Base-by-base conservation (phyloP, 2,888 invertebrate genomes). In the Phania funesta region DNA sequence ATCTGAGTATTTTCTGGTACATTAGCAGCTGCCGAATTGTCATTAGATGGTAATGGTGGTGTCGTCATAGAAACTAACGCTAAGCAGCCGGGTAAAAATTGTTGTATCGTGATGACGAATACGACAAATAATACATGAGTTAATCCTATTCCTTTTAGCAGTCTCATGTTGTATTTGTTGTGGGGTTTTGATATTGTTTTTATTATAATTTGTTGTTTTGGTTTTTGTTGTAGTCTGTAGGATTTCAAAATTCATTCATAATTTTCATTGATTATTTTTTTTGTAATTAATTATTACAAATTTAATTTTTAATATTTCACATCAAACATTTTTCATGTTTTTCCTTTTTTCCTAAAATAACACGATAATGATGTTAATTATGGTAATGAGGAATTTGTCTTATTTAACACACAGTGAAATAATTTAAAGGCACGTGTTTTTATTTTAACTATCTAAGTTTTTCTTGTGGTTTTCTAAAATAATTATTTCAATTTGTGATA, bases 61-160 rank as follows among this genome's bases (percentile, higher is more conserved):
- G 82, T 82, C 74, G 60, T 65, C 29, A 82, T 65, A 65, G 79
- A 82, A 67, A 68, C 46, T 62, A 81, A 77, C 54, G 82, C 78
- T 41, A 58, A 54, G 16, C 76, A 81, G 76, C 60, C 50, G 50
- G 38, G 58, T 26, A 73, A 58, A 56, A 38, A 18, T 48, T 60
- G 22, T 54, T 74, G 74, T 64, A 70, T 58, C 68, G 64, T 65
- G 22, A 71, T 71, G 20, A 75, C 32, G 41, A 78, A 67, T 74
- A 82, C 65, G 68, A 56, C 54, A 70, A 65, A 46, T 26, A 74
- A 75, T 65, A 79, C 70, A 75, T 74, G 82, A 70, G 74, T 78
- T 75, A 78, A 75, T 82, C 68, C 58, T 52, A 26, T 64, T 70
- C 64, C 82, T 64, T 60, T 46, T 8, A 18, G 24, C 32, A 35